Base-by-base conservation (phyloP, 2,113 vertebrate genomes). In the Cinclus cinclus region DNA sequence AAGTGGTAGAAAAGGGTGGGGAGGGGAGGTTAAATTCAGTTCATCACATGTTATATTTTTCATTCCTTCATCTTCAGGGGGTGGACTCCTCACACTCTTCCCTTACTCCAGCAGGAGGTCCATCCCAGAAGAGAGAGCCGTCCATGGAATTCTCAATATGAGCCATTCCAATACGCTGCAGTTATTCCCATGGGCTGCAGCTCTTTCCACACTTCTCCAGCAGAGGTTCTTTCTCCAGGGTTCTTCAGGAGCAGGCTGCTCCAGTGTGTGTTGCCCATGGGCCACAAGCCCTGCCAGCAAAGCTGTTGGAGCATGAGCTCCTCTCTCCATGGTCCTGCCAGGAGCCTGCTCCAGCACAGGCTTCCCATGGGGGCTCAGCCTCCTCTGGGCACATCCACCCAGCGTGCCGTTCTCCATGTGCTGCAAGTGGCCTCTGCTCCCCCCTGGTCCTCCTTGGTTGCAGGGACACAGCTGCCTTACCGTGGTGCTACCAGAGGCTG, bases 321-420 rank as follows among this genome's bases (percentile, higher is more conserved):
- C 30, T 55, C 20, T 46, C 28, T 13, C 30, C 74, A 27, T 0
- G 1, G 33, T 24, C 23, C 64, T 37, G 10, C 46, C 27, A 52
- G 53, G 6, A 62, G 15, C 12, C 46, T 69, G 33, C 39, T 69
- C 73, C 39, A 78, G 28, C 39, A 24, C 28, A 33, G 22, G 15
- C 19, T 24, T 39, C 33, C 19, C n/a, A 5, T 0, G 2, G 84
- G 23, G 13, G 7, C 4, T 13, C 41, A 63, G 24, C 24, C 19
- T 49, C 49, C 47, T n/a, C 5, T 0, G 1, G 56, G 41, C 39
- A 28, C 24, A 35, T 18, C 41, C 41, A 10, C 20, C 10, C n/a
- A 31, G 24, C 1, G 2, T 30, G 24, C 7, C 2, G 0, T 5
- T 71, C 16, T 25, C 24, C 41, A 14, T 0, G 0, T 10, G 25